Percentiles rank a stretch among this genome's conserved stretches.
Evolutionary conservation across 2,888 invertebrate species (phyloP).

Genomic region (Ptychoptera albimana): DNA sequence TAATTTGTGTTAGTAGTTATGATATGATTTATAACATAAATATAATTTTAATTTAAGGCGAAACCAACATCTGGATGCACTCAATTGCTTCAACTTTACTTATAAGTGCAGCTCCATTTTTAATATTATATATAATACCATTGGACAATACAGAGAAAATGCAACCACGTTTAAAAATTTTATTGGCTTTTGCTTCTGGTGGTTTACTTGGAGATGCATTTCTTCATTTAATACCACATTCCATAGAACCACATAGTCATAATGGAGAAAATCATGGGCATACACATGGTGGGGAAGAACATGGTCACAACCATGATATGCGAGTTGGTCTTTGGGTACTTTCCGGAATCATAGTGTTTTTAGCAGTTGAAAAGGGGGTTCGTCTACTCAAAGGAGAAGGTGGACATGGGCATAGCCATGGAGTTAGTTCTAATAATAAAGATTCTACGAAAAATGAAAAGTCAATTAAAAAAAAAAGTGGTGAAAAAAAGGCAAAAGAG

Average conservation of each 20-base stretch:
- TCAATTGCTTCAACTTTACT: constrained; percentile 82
- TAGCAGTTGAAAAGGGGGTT: constrained; percentile 86
- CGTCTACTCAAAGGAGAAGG: constrained; percentile 71
- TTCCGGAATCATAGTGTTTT: constrained; percentile 80
- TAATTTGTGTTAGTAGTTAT: neutral
- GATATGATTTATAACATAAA: neutral
- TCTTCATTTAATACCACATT: constrained; percentile 95
- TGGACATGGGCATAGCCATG: constrained; percentile 62
- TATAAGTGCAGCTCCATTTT: constrained; percentile 88
- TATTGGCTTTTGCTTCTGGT: constrained; percentile 86
- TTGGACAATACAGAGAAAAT: constrained; percentile 72
- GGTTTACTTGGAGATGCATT: constrained; percentile 97
- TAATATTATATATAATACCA: constrained; percentile 85
- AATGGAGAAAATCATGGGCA: constrained; percentile 34
- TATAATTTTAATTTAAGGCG: constrained; percentile 8
- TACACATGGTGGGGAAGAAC: constrained; percentile 30
- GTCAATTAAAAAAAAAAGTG: constrained; percentile 17
- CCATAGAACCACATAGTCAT: constrained; percentile 44
- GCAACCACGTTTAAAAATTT: constrained; percentile 73
- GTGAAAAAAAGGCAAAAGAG: constrained; percentile 29
- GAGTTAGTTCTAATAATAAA: constrained; percentile 18
- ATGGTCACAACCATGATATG: constrained; percentile 58
- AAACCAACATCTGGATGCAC: constrained; percentile 49
- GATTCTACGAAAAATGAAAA: constrained; percentile 14
- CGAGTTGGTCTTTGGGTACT: constrained; percentile 90